These are phyloP conservation scores for Mactra quadrangularis DNA, from an alignment of 1,140 invertebrate genomes.

Conservation along the genomic window DNA sequence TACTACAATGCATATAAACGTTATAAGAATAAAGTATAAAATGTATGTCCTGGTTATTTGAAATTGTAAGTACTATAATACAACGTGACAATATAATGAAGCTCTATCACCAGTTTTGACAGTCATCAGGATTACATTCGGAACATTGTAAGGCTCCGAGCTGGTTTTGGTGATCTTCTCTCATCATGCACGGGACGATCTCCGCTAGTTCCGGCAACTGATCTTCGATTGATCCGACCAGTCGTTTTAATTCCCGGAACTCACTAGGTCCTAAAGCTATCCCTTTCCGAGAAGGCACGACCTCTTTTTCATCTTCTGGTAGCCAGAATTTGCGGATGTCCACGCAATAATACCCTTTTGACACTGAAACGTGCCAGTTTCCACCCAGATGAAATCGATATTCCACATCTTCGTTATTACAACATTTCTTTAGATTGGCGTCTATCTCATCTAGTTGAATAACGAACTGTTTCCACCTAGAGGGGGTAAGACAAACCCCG, in stretches of 20 bases:
- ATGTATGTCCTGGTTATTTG: too few relatives aligned
- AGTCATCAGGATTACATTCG: background rate
- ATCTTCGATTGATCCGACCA: background rate
- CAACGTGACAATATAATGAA: too few relatives aligned
- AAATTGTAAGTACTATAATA: too few relatives aligned
- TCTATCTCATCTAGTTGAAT: background rate
- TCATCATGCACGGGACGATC: background rate
- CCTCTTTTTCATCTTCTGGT: background rate
- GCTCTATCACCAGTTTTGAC: background rate
- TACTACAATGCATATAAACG: too few relatives aligned
- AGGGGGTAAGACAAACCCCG: too few relatives aligned
- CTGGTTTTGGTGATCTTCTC: too few relatives aligned
- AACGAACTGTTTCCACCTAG: background rate
- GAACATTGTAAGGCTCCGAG: too few relatives aligned
- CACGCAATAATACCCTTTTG: background rate
- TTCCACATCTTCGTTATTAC: background rate
- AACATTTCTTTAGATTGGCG: background rate
- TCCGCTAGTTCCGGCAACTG: background rate
- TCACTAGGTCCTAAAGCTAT: too few relatives aligned
- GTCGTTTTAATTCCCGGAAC: too few relatives aligned
- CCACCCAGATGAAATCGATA: slow-evolving; percentile 9
- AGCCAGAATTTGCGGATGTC: slow-evolving; percentile 1
- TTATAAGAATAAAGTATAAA: too few relatives aligned
- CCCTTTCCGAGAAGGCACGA: too few relatives aligned
- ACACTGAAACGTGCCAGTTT: too few relatives aligned